Base-by-base conservation (phyloP, 2,113 vertebrate species). In the Grallaria varia region DNA sequence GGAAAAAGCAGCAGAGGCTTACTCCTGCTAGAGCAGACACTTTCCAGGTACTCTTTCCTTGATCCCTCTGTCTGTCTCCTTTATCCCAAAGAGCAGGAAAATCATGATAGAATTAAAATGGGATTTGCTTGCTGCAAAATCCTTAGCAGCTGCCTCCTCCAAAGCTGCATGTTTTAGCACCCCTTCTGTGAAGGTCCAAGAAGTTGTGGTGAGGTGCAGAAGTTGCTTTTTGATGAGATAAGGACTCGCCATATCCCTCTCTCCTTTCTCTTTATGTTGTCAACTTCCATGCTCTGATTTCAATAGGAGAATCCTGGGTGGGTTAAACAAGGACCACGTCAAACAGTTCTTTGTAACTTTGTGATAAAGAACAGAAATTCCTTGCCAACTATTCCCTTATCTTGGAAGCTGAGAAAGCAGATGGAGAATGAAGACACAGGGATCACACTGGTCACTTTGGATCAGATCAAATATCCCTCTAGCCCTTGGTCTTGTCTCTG, bases 31-130 rank as follows among this genome's bases (percentile, higher is more conserved):
- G 42, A 94, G 88, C 72, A 90, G 95, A 96, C 55, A 47, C 92
- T 96, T 94, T 92, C 92, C 95, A 97, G 92, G 96, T 96, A 93
- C 73, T 93, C 75, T 49, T 85, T 79, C 35, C 88, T 86, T 96
- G 89, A 97, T 96, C 93, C 90, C 56, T 59, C 93, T 88, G 85
- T 96, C 95, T 92, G 82, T 96, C 93, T 90, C 94, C 85, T 87
- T 91, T 92, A 91, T 91, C 93, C 90, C 79, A 68, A 71, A 91
- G 79, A 96, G 59, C 92, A 85, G 92, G 75, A 82, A 90, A 96
- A 86, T 91, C 88, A 67, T 55, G 75, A 91, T 74, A 80, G 85
- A 94, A 95, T 90, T 96, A 91, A 96, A 93, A 84, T 56, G 64
- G 59, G 91, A 74, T 96, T 95, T 95, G 37, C 76, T 90, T 83